Evolutionary conservation across 1,140 invertebrate genomes (phyloP).

Genomic region (Chrysoperla carnea): DNA sequence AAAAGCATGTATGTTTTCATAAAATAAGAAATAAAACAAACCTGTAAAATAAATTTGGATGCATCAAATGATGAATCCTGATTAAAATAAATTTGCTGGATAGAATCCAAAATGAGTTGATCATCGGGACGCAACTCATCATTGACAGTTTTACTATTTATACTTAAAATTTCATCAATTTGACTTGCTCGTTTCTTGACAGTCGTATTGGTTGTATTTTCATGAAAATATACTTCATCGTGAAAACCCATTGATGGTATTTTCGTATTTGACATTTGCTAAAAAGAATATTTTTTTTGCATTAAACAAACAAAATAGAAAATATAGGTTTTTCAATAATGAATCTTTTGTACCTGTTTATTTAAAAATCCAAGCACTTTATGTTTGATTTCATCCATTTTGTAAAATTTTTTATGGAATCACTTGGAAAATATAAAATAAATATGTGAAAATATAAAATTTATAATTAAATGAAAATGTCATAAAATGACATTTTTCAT

Average conservation of each 20-base stretch:
- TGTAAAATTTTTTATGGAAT: not conserved
- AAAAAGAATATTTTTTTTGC: slow-evolving; percentile 1
- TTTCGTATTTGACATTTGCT: slow-evolving; percentile 12
- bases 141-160: slow-evolving; percentile 19
- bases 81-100: slow-evolving; percentile 47
- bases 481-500: too few species aligned
- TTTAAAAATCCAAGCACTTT: slow-evolving; percentile 30
- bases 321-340: slow-evolving; percentile 1
- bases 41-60: slow-evolving; percentile 44
- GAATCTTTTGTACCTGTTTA: slow-evolving; percentile 26
- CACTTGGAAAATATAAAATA: too few species aligned
- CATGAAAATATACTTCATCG: slow-evolving; percentile 24
- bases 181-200: slow-evolving; percentile 9
- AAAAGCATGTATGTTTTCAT: too few species aligned
- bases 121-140: slow-evolving; percentile 39
- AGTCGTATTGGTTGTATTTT: slow-evolving; percentile 11
- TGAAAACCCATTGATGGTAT: slow-evolving; percentile 34
- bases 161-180: slow-evolving; percentile 15
- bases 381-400: slow-evolving; percentile 32
- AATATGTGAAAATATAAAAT: too few species aligned
- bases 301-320: slow-evolving; percentile 1
- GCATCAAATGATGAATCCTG: slow-evolving; percentile 40
- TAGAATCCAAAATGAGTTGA: slow-evolving; percentile 53
- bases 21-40: slow-evolving; percentile 14
- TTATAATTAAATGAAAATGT: too few species aligned